Conservation (phyloP, 2,797 vertebrate species). For the Potorous gilbertii region DNA sequence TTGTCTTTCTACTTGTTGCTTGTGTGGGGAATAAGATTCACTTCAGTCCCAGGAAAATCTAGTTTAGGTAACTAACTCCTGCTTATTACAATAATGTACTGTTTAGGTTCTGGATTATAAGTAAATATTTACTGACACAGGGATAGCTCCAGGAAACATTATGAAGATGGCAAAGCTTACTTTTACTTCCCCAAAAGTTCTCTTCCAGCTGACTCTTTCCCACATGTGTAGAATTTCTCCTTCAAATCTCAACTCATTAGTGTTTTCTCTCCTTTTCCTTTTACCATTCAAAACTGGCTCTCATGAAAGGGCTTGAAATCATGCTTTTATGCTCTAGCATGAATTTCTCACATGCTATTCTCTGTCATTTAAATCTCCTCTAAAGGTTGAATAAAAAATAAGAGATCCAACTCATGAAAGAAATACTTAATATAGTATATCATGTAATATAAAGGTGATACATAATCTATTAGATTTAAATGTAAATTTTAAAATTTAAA, state of each 20-base stretch:
- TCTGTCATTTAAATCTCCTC: too few species aligned
- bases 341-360: not conserved
- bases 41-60: too few species aligned
- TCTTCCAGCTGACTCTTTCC: not conserved
- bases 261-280: not conserved
- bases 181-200: not conserved
- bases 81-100: not conserved
- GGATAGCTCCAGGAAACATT: not conserved
- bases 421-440: not conserved
- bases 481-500: too few species aligned
- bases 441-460: too few species aligned
- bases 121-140: not conserved
- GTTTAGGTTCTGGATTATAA: not conserved
- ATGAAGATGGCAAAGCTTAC: not conserved
- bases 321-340: not conserved
- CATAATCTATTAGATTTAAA: not conserved
- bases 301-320: not conserved
- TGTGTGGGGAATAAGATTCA: too few species aligned
- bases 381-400: too few species aligned
- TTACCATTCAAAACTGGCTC: not conserved
- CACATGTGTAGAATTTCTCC: not conserved
- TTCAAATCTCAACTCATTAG: too few species aligned
- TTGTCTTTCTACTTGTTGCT: not conserved
- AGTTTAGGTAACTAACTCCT: not conserved
- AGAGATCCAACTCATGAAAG: too few species aligned